These are phyloP conservation scores for Nomada flava DNA, from an alignment of 2,888 invertebrate species.

Conservation along the genomic window DNA sequence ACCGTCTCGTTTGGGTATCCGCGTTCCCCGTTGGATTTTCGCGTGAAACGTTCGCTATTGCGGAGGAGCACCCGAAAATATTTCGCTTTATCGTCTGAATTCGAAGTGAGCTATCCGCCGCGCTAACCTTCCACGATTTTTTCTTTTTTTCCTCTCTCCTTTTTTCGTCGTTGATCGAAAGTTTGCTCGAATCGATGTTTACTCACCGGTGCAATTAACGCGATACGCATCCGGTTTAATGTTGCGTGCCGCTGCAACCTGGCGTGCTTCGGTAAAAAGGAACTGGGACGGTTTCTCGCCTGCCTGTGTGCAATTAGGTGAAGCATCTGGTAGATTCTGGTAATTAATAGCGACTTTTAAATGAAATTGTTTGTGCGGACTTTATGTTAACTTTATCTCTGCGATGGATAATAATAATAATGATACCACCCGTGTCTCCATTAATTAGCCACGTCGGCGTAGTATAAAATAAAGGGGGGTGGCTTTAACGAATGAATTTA, in stretches of 20 bases:
- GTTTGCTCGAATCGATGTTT: slow-evolving; percentile 30
- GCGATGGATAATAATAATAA: no score
- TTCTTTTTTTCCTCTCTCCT: neutral
- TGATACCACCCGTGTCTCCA: no score
- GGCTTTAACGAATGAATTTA: no score
- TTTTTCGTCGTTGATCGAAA: neutral
- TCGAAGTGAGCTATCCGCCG: neutral
- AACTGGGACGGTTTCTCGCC: neutral
- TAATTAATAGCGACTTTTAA: no score
- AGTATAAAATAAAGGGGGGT: no score
- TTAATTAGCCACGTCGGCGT: no score
- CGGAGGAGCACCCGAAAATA: slow-evolving; percentile 16
- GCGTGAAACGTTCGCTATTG: slow-evolving; percentile 13
- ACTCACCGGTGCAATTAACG: slow-evolving; percentile 19
- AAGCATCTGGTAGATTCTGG: neutral
- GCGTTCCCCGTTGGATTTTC: slow-evolving; percentile 34
- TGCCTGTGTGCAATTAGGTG: slow-evolving; percentile 3
- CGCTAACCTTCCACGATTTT: neutral
- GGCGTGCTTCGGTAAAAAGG: neutral
- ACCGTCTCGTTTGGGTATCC: slow-evolving; percentile 24
- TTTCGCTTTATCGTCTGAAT: slow-evolving; percentile 1
- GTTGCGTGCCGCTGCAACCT: slow-evolving; percentile 11
- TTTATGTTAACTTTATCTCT: no score
- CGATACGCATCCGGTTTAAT: slow-evolving; percentile 14
- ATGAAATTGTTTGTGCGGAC: no score